phyloP scores from a whole-genome alignment of 1,140 invertebrate genomes.

The Ericerus pela region DNA sequence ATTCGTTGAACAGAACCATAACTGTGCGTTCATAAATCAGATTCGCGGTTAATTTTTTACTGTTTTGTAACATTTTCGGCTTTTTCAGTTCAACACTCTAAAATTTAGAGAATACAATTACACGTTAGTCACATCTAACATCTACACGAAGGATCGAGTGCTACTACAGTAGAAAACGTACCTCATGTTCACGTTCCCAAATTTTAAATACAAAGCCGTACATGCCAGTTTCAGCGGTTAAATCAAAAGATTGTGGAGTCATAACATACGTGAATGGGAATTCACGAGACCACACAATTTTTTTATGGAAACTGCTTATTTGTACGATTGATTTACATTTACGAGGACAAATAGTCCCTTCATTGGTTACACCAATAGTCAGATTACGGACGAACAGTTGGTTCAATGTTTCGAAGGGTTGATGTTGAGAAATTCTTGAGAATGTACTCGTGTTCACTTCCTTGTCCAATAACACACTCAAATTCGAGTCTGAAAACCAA shows the following conservation, averaged over 20 bases:
- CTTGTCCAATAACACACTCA: too few species aligned
- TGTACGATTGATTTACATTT: not conserved
- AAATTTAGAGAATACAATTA: too few species aligned
- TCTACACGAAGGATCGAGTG: too few species aligned
- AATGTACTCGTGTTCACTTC: too few species aligned
- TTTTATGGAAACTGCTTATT: not conserved
- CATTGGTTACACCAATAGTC: not conserved
- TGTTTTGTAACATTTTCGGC: not conserved
- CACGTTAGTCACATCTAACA: too few species aligned
- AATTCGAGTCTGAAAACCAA: too few species aligned
- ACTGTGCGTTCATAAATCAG: not conserved
- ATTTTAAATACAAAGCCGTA: conserved; percentile 1
- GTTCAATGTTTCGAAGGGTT: too few species aligned
- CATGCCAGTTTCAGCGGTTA: not conserved
- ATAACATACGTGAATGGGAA: not conserved
- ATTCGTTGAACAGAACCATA: not conserved
- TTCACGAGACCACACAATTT: not conserved
- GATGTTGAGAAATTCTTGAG: too few species aligned
- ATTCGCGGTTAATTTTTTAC: not conserved
- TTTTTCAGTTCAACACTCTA: not conserved
- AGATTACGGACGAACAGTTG: too few species aligned
- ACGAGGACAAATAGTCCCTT: not conserved
- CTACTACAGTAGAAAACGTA: too few species aligned
- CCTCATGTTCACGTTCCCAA: conserved; percentile 1
- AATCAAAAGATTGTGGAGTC: not conserved